These are phyloP conservation scores for Troilus luridus DNA, from an alignment of 2,888 invertebrate genomes.

Conservation along the genomic window DNA sequence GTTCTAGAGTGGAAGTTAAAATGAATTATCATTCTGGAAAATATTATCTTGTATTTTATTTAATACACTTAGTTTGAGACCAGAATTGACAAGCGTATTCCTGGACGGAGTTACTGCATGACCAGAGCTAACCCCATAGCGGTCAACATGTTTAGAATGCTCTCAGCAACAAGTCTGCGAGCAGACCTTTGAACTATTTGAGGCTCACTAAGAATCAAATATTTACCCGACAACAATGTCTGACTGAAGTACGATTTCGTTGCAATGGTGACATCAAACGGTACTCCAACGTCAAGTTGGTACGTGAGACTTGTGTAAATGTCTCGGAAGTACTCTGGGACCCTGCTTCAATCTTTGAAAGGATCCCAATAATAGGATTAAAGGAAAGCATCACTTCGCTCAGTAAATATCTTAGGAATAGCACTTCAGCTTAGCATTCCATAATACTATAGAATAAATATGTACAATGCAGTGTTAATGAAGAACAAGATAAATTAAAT, in stretches of 20 bases:
- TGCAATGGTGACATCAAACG: neutral
- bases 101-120: neutral
- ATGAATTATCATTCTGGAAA: too few relatives aligned
- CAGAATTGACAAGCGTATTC: too few relatives aligned
- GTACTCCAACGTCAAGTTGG: neutral
- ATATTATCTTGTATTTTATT: too few relatives aligned
- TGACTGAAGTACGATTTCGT: neutral
- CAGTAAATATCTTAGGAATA: neutral
- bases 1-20: too few relatives aligned
- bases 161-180: too few relatives aligned
- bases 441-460: neutral
- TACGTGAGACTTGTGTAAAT: neutral
- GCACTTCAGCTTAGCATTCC: neutral
- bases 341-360: neutral
- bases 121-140: neutral
- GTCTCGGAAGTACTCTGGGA: neutral
- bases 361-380: neutral
- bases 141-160: neutral
- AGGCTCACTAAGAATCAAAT: neutral
- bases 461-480: neutral
- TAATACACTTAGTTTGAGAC: too few relatives aligned
- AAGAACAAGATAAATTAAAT: neutral
- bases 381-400: neutral
- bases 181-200: neutral
- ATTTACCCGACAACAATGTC: neutral